Evolutionary conservation across 2,113 vertebrate species (phyloP).

Genomic region (Dipodomys ordii): DNA sequence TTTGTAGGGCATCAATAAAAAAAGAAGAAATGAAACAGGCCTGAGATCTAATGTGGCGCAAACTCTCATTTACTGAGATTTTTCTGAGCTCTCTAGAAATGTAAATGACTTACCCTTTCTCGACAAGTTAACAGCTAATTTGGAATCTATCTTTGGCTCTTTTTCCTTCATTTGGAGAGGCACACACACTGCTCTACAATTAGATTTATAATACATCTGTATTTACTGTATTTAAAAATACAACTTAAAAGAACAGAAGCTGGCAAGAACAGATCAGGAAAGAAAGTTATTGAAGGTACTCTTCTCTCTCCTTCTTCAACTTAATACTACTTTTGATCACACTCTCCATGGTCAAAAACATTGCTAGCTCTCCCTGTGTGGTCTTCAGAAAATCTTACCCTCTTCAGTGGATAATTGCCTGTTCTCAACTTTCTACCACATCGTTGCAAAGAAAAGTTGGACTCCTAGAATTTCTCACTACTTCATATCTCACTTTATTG

Average conservation of each 20-base stretch:
- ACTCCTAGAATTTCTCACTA: constrained; percentile 58
- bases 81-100: constrained; percentile 7
- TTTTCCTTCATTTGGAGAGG: not conserved
- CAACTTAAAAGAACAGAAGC: not conserved
- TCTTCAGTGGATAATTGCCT: constrained; percentile 50
- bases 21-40: not conserved
- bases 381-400: constrained; percentile 43
- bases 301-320: not conserved
- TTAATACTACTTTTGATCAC: constrained; percentile 24
- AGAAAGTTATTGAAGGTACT: not conserved
- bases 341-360: constrained; percentile 3
- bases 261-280: not conserved
- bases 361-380: constrained; percentile 61
- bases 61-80: constrained; percentile 35
- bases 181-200: not conserved
- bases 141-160: not conserved
- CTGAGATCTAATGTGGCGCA: not conserved
- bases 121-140: not conserved
- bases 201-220: not conserved
- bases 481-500: constrained; percentile 11
- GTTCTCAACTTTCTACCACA: constrained; percentile 65
- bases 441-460: constrained; percentile 53
- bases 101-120: not conserved
- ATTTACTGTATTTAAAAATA: not conserved
- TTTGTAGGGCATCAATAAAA: not conserved